phyloP scores from a whole-genome alignment of 2,888 invertebrate species.

The Marasmarcha lunaedactyla region DNA sequence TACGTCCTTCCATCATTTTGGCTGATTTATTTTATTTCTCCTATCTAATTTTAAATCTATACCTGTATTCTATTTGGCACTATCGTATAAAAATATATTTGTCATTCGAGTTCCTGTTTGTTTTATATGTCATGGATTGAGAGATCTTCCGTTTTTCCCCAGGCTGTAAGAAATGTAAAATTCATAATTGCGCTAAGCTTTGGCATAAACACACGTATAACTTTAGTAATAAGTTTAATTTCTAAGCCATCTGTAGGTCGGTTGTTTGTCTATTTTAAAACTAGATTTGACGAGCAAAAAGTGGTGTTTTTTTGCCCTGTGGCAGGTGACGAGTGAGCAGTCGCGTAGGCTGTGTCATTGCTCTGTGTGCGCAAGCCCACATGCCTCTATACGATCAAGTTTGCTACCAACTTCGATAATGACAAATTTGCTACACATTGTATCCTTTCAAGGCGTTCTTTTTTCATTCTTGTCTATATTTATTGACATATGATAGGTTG shows the following conservation, averaged over 20 bases:
- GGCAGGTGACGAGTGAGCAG: constrained; percentile 59
- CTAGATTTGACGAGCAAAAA: constrained; percentile 35
- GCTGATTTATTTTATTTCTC: constrained; percentile 29
- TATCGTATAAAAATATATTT: constrained; percentile 56
- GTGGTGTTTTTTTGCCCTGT: constrained; percentile 32
- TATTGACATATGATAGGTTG: no score
- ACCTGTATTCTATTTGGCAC: constrained; percentile 58
- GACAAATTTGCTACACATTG: constrained; percentile 1
- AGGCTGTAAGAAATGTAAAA: no score
- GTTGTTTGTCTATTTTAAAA: constrained; percentile 11
- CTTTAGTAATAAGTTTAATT: not conserved
- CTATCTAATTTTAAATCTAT: constrained; percentile 62
- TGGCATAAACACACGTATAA: no score
- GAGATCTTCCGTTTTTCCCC: constrained; percentile 54
- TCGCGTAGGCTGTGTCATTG: constrained; percentile 67
- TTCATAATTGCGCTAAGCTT: no score
- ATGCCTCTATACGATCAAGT: constrained; percentile 55
- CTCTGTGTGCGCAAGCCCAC: constrained; percentile 61
- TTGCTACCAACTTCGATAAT: constrained; percentile 30
- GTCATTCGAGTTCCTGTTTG: constrained; percentile 34
- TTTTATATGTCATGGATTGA: constrained; percentile 55
- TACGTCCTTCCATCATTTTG: constrained; percentile 69
- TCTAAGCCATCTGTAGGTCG: constrained; percentile 1
- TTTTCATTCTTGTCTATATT: no score
- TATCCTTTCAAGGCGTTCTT: no score